Base-by-base conservation (phyloP, 2,888 invertebrate genomes). In the Miltochrista miniata region DNA sequence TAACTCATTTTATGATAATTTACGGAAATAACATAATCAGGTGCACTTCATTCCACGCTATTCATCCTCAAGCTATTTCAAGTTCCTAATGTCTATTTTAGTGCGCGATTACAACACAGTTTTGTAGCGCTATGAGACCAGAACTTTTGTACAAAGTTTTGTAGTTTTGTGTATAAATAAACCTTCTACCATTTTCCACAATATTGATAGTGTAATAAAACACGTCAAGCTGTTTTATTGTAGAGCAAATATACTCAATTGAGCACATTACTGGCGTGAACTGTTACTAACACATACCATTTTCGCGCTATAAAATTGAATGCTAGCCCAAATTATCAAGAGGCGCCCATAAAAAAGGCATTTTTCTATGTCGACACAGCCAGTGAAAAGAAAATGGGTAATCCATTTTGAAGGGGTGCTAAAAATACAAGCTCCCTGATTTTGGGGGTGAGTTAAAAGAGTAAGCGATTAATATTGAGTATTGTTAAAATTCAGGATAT, bases 381-480 rank as follows among this genome's bases (percentile, higher is more conserved):
- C 68, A 55, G 56, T 70, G 62, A 71, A 72, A 76, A 75, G 65
- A 76, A 79, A 78, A 79, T 71, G 64, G 72, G 68, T 77, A 72
- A 82, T 78, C 71, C 72, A 70, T 78, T 80, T 74, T 72, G 77
- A 74, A 74, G 68, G 73, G 64, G 63, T 61, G 70, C 70, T 66
- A 70, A 76, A 77, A 77, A 73, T 70, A 60, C 54, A 60, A 59
- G 42, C 49, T 56, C 35, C 48, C 48, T 58, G 46, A 38, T 41
- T 39, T 54, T 18, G 9, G 7, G 42, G 35, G 12, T 50, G 68
- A 72, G 54, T 37, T 30, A 65, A n/a, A 41, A 58, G 68, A 61
- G 51, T 2, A 2, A 67, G 76, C 76, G 73, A 15, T 2, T n/a
- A 2, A 18, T 7, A 18, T 18, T 18, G 5, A 24, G 18, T 24